Base-by-base conservation (phyloP, 2,888 invertebrate species). In the Hirtodrosophila cameraria region DNA sequence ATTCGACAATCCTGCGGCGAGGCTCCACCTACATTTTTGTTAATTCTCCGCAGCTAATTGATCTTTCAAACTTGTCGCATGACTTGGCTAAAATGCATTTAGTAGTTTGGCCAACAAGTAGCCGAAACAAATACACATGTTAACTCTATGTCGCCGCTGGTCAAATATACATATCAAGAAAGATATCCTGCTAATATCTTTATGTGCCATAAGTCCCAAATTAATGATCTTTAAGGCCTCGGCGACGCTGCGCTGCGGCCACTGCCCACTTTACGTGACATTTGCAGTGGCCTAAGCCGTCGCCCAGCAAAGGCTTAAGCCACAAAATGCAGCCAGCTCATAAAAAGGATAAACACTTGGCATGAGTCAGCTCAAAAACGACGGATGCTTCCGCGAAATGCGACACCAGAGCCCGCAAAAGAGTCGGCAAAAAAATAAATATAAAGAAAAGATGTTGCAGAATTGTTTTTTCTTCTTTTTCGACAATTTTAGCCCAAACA, bases 251-350 rank as follows among this genome's bases (percentile, higher is more conserved):
- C n/a, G n/a, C n/a, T n/a, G 28, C 35, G 23, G 62, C 25, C 58
- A 55, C 81, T 62, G 82, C 83, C 79, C 79, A 82, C 82, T 77
- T 79, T 77, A 68, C 65, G 72, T 85, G 85, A 79, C 75, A 83
- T 76, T 76, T 79, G 64, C 57, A 67, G 81, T 74, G 71, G 81
- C 75, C 70, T 81, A 81, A 84, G 69, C 76, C 83, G 45, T 25
- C 43, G 39, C 20, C 9, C 30, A 11, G 42, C 65, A 23, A 73
- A 55, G 85, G 73, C 68, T 80, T 83, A 83, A 64, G 74, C 77
- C 77, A 57, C 66, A 64, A 49, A 55, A 39, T 13, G 8, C 16
- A 59, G 68, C 25, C 62, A 50, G 54, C 83, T 67, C 81, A 68
- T 75, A 83, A 83, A 81, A 83, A 81, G 80, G 84, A 83, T 83